Conservation (phyloP, 2,888 invertebrate genomes). For the Pachymerium ferrugineum region DNA sequence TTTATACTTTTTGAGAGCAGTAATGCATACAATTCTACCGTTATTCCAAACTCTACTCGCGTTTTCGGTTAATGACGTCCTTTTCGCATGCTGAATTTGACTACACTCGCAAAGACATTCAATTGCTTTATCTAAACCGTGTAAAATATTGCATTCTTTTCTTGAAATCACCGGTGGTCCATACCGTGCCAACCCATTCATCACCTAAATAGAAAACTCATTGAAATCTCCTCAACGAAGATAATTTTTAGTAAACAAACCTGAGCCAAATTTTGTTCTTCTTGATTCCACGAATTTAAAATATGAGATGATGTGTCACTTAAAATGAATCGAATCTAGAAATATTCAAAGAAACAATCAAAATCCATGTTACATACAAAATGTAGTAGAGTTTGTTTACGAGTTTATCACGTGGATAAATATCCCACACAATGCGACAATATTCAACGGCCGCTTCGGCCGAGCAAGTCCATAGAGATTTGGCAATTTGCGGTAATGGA, state of each 20-base stretch:
- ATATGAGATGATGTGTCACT: conserved; percentile 80
- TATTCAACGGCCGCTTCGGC: conserved; percentile 95
- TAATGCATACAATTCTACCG: conserved; percentile 84
- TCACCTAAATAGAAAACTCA: neutral
- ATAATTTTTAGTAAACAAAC: conserved; percentile 49
- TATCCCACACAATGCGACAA: conserved; percentile 92
- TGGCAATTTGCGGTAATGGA: conserved; percentile 75
- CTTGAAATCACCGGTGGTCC: conserved; percentile 62
- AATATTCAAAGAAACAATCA: conserved; percentile 32
- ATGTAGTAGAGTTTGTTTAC: conserved; percentile 50
- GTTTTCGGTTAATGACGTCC: conserved; percentile 51
- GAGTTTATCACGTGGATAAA: conserved; percentile 85
- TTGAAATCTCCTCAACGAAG: neutral
- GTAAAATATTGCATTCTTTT: conserved; percentile 55
- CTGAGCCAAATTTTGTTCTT: conserved; percentile 79
- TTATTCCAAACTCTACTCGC: conserved; percentile 54
- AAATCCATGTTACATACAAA: too few relatives aligned
- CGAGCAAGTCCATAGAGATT: conserved; percentile 92
- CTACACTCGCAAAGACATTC: conserved; percentile 77
- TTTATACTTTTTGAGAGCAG: conserved; percentile 62
- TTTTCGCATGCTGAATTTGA: conserved; percentile 62
- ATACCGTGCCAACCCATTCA: conserved; percentile 64
- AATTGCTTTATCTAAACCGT: conserved; percentile 78
- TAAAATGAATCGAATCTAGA: conserved; percentile 68
- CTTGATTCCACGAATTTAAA: conserved; percentile 74